phyloP scores from a whole-genome alignment of 2,113 vertebrate species.

The Rhizomys pruinosus region DNA sequence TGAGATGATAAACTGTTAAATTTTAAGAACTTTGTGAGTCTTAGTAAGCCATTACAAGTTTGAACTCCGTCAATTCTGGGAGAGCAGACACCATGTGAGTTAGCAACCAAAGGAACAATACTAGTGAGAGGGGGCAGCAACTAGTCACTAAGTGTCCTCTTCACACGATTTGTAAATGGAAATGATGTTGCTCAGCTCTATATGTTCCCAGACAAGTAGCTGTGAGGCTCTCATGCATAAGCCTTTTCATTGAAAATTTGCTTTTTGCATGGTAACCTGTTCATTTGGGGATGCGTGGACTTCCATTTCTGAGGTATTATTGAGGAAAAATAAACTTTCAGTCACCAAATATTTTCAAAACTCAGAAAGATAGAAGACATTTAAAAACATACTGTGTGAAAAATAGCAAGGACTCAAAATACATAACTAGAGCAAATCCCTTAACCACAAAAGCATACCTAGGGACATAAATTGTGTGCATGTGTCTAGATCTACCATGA shows the following conservation, averaged over 20 bases:
- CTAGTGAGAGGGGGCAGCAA: neutral
- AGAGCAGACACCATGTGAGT: neutral
- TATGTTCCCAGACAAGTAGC: neutral
- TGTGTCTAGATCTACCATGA: neutral
- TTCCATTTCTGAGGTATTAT: neutral
- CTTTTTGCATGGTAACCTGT: neutral
- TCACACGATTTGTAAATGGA: neutral
- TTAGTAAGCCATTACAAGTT: neutral
- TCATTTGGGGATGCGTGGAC: neutral
- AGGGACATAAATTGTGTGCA: neutral
- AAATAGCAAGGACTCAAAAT: neutral
- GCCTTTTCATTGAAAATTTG: neutral
- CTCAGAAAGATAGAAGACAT: neutral
- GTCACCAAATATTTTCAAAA: neutral
- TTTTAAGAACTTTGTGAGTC: neutral
- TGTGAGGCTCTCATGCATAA: neutral
- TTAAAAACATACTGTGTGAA: neutral
- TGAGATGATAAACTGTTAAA: neutral
- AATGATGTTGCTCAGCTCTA: neutral
- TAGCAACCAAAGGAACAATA: neutral
- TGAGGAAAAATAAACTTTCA: neutral
- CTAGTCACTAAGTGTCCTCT: neutral
- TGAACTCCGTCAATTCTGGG: neutral
- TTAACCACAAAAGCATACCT: neutral
- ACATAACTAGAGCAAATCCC: neutral